These are phyloP conservation scores for Euleptes europaea DNA, from an alignment of 2,113 vertebrate genomes.

Conservation along the genomic window DNA sequence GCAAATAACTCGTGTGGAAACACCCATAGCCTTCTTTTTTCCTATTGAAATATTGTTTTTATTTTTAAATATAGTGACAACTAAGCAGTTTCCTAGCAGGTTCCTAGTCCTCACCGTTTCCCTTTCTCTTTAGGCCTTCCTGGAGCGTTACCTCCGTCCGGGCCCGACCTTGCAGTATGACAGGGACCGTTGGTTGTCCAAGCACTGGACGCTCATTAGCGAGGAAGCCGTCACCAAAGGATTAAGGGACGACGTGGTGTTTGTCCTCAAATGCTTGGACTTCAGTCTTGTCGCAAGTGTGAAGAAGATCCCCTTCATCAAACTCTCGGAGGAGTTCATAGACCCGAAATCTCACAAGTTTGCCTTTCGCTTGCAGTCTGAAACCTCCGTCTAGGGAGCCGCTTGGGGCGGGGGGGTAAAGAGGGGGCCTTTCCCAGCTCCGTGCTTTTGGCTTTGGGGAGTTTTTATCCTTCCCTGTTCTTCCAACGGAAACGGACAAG, in stretches of 20 bases:
- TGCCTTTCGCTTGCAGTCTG: constrained; percentile 78
- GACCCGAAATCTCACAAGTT: constrained; percentile 84
- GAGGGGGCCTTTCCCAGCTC: constrained; percentile 35
- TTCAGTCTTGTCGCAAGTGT: constrained; percentile 82
- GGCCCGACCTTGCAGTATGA: constrained; percentile 80
- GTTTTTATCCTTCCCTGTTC: constrained; percentile 56
- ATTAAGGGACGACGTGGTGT: constrained; percentile 72
- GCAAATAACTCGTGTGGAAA: no score
- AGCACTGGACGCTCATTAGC: constrained; percentile 79
- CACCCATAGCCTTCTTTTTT: no score
- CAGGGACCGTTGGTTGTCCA: constrained; percentile 78
- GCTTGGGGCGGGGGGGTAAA: constrained; percentile 41
- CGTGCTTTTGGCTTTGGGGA: constrained; percentile 48
- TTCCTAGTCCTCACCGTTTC: background rate
- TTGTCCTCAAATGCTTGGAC: constrained; percentile 81
- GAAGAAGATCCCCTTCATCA: constrained; percentile 83
- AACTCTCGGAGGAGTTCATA: constrained; percentile 81
- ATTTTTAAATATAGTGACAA: no score
- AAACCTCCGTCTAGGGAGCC: constrained; percentile 75
- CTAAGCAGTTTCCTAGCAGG: background rate
- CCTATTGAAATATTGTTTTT: no score
- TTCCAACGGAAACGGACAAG: constrained; percentile 72
- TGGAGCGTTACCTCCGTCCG: constrained; percentile 78
- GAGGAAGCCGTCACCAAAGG: constrained; percentile 79
- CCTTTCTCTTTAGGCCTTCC: constrained; percentile 74